Evolutionary conservation across 2,888 invertebrate species (phyloP), one percentile per base, ranked within the genome.

Genomic region (Amiota communis): DNA sequence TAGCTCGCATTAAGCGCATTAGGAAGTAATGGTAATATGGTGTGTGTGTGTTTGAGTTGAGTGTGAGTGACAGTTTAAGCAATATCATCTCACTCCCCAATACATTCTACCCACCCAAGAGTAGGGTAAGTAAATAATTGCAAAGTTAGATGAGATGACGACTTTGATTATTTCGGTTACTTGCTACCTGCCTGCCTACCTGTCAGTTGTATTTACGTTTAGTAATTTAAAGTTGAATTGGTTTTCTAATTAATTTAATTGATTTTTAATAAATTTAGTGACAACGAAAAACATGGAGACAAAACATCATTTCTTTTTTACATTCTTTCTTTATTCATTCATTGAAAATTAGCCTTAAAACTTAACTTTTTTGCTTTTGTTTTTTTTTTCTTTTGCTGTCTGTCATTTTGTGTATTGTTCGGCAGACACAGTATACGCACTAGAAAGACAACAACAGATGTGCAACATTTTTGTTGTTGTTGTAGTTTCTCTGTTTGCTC

Each of bases 351-450:
- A 53, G 47, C 36, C 4, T 20, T 9, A 13, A 46, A 12, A 46
- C 23, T 15, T 15, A 64, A 47, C 57, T 53, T 71, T 53, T 68
- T 63, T 65, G 69, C 71, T 74, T 64, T 64, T 36, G 65, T 68
- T 71, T 72, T 71, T 48, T 74, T 76, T 76, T 74, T 65, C 69
- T 69, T 70, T 75, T 77, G 12, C 48, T 61, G 69, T 63, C 69
- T 56, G 13, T 12, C 65, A 57, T 57, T 57, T 57, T 57, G n/a
- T 57, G n/a, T 57, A 0, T 6, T 36, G 6, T 6, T 2, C 8
- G 36, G 36, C 36, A 36, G 36, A 36, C 36, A 36, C 36, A 36
- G 36, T 23, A 6, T 36, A n/a, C n/a, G n/a, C n/a, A n/a, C n/a
- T n/a, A 36, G 6, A 36, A 6, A 36, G 8, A 36, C 36, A 36